Conservation (phyloP, 2,797 vertebrate species). For the Chloroceryle amazona region DNA sequence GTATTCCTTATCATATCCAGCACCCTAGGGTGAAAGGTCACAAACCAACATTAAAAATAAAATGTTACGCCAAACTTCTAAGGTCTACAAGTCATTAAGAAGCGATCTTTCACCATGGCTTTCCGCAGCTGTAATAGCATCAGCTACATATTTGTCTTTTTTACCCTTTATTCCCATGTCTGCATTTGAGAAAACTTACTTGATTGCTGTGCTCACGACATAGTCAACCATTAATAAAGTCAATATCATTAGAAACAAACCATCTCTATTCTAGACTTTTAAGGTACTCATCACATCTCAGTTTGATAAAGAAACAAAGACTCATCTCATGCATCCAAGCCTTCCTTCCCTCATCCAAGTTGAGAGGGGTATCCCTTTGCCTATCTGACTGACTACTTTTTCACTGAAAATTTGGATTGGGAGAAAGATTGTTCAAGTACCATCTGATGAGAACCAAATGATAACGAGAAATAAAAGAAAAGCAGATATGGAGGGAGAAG, state of each 20-base stretch:
- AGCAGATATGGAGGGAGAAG: background rate
- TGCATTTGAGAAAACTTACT: background rate
- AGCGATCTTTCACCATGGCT: background rate
- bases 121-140: background rate
- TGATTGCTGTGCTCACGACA: background rate
- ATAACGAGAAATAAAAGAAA: background rate
- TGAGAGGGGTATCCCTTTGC: background rate
- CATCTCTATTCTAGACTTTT: background rate
- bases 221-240: background rate
- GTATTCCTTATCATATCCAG: background rate
- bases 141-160: background rate
- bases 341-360: background rate
- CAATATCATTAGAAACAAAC: background rate
- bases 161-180: background rate
- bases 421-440: background rate
- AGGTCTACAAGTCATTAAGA: background rate
- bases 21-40: background rate
- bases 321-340: background rate
- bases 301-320: background rate
- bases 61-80: background rate
- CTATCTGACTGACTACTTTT: background rate
- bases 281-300: background rate
- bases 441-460: background rate
- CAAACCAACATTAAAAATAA: background rate
- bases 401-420: background rate